phyloP scores from a whole-genome alignment of 1,140 invertebrate genomes.

The Drosophila setifemur region DNA sequence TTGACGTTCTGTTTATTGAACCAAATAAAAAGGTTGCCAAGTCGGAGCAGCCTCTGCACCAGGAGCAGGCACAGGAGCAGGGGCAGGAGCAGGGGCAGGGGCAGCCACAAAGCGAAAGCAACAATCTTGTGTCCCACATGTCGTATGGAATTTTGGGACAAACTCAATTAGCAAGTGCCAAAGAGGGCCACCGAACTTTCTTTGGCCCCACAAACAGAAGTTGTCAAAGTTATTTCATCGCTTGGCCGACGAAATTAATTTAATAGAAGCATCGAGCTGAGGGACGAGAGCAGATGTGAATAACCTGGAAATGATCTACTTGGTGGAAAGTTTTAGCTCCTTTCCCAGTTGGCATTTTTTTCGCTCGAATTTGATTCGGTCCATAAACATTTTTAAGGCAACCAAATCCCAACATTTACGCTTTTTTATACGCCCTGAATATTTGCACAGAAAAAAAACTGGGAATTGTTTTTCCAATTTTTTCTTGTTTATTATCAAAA shows the following conservation, averaged over 20 bases:
- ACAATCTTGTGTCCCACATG: conserved; percentile 28
- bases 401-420: neutral
- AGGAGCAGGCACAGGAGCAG: no score
- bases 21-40: conserved; percentile 47
- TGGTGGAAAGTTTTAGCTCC: neutral
- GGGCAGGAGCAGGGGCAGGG: no score
- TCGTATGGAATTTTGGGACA: conserved; percentile 29
- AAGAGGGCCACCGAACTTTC: conserved; percentile 15
- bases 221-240: conserved; percentile 49
- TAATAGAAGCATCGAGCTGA: conserved; percentile 22
- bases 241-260: conserved; percentile 35
- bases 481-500: no score
- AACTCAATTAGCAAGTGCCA: conserved; percentile 50
- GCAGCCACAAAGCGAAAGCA: neutral
- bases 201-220: conserved; percentile 10
- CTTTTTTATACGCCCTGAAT: conserved; percentile 1
- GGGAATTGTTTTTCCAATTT: no score
- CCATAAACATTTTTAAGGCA: conserved; percentile 25
- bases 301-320: conserved; percentile 27
- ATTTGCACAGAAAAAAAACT: neutral
- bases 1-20: conserved; percentile 25
- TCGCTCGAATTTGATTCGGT: conserved; percentile 1
- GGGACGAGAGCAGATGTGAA: conserved; percentile 1
- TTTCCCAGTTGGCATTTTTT: neutral
- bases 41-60: no score